Evolutionary conservation across 2,888 invertebrate genomes (phyloP), one percentile per base, ranked within the genome.

Genomic region (Pharmacophagus antenor): DNA sequence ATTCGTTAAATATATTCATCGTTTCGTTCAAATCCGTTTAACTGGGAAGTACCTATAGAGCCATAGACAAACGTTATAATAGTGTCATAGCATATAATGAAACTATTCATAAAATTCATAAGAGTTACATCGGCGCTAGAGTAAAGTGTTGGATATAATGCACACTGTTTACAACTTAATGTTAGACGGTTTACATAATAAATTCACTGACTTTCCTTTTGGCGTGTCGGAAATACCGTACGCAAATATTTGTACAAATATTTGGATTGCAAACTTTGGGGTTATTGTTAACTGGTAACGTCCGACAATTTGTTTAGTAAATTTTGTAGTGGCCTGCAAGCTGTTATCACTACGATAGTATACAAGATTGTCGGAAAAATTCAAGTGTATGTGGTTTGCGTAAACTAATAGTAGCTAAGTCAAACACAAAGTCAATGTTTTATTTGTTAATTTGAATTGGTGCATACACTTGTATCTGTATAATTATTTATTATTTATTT

Each of bases 231-330:
- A 58, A 58, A 58, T 47, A 21, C 27, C 42, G 10, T 27, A 25
- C 20, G 53, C 41, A 48, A 58, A 58, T 53, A 58, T 58, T 54
- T 58, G 58, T 27, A 25, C 37, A 53, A 53, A 42, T 42, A 54
- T 49, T 23, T 54, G 53, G 31, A 41, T 21, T 48, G 21, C 53
- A 48, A 48, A 42, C 20, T 31, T 22, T 42, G 27, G 8, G 37
- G 41, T 44, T 54, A 23, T 46, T 58, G 51, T 47, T 52, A 58
- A 58, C 52, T 52, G 5, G 12, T 23, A 15, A 6, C 22, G 4
- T 57, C 51, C 53, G 41, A 8, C 12, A 46, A 15, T 2, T 25
- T 58, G 58, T 58, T 58, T 48, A 48, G 58, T 58, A 58, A 58
- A 58, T 49, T 47, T 37, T 3, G 17, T 31, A 31, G 31, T 31